phyloP scores from a whole-genome alignment of 2,113 vertebrate genomes.

The Rhipidura dahli region DNA sequence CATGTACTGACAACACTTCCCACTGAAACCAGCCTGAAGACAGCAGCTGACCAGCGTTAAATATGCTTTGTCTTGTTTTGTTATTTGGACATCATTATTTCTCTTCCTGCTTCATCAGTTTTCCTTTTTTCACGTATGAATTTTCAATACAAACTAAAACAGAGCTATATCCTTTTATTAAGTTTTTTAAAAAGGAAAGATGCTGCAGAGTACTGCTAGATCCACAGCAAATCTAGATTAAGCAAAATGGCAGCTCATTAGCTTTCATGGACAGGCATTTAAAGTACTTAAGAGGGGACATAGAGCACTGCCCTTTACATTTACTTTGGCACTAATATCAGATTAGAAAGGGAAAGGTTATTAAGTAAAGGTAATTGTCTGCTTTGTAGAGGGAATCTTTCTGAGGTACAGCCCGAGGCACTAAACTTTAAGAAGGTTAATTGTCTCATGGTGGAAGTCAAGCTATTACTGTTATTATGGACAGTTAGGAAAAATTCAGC shows the following conservation, averaged over 20 bases:
- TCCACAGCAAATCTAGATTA: conserved; percentile 27
- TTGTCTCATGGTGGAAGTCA: conserved; percentile 62
- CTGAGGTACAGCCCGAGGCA: conserved; percentile 52
- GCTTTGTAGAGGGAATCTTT: conserved; percentile 59
- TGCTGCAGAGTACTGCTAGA: background rate
- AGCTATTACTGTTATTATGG: conserved; percentile 57
- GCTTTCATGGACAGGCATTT: conserved; percentile 37
- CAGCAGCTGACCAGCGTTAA: background rate
- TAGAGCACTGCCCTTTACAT: background rate
- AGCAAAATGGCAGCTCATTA: conserved; percentile 61
- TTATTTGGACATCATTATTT: background rate
- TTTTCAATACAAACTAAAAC: background rate
- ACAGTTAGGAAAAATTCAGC: conserved; percentile 46
- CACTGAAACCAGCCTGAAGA: background rate
- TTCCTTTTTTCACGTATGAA: background rate
- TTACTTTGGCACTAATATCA: conserved; percentile 43
- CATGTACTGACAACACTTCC: background rate
- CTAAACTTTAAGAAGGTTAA: conserved; percentile 67
- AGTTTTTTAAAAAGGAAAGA: background rate
- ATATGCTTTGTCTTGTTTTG: background rate
- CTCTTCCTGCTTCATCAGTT: background rate
- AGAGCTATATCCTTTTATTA: background rate
- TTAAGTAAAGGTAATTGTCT: conserved; percentile 64
- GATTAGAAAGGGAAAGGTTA: conserved; percentile 60
- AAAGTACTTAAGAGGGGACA: conserved; percentile 24